A percentile compares a stretch with the other conserved stretches of the same genome.
Evolutionary conservation across 2,797 vertebrate genomes (phyloP).

Genomic region (Hirundo rustica): DNA sequence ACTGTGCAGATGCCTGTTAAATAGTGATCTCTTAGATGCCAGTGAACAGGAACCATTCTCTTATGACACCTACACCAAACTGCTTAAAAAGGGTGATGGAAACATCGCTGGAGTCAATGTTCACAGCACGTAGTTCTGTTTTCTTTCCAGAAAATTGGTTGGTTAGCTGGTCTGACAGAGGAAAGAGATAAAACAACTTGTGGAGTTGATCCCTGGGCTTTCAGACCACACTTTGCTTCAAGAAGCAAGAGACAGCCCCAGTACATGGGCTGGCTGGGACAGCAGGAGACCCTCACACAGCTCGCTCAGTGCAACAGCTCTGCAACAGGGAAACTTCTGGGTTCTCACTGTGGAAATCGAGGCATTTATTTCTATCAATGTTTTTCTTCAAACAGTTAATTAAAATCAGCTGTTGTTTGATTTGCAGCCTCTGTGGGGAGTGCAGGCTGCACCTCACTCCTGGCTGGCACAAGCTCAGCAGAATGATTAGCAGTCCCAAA

Average conservation of each 20-base stretch:
- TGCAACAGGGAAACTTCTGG: not conserved
- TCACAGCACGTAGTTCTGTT: not conserved
- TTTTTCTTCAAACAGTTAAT: not conserved
- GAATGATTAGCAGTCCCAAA: not conserved
- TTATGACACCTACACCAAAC: not conserved
- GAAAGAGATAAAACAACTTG: not conserved
- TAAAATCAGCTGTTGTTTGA: not conserved
- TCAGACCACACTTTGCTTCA: not conserved
- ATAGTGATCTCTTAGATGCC: not conserved
- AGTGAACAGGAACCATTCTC: not conserved
- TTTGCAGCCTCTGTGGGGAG: not conserved
- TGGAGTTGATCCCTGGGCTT: not conserved
- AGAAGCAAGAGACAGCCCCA: not conserved
- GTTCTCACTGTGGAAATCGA: accelerated
- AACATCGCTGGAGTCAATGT: not conserved
- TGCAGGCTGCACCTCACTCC: not conserved
- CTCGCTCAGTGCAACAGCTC: not conserved
- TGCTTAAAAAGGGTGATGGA: not conserved
- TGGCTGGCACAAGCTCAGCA: not conserved
- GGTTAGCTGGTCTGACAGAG: not conserved
- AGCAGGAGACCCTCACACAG: accelerated
- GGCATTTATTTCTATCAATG: not conserved
- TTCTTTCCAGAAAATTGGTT: not conserved
- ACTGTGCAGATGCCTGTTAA: not conserved
- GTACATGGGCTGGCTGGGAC: accelerated